These are phyloP conservation scores for Mixornis gularis DNA, from an alignment of 2,113 vertebrate species.

Conservation along the genomic window DNA sequence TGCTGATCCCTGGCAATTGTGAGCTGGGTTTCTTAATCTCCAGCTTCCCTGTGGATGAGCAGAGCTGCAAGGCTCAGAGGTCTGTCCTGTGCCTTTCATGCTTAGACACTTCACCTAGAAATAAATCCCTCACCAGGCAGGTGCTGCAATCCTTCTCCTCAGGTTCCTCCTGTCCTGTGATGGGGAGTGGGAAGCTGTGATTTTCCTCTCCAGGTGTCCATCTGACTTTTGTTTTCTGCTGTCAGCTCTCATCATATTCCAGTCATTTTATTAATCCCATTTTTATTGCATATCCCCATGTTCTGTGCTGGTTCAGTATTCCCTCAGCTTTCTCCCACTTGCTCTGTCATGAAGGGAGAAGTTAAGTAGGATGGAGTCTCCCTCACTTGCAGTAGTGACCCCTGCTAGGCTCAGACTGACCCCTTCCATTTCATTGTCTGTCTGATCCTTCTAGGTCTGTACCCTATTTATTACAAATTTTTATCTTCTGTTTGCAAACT, in stretches of 20 bases:
- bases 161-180: neutral
- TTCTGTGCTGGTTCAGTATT: neutral
- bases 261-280: neutral
- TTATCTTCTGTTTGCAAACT: neutral
- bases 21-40: neutral
- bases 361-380: neutral
- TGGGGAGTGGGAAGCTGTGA: neutral
- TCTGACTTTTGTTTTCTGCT: neutral
- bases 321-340: neutral
- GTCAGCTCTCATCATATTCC: neutral
- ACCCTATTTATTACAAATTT: neutral
- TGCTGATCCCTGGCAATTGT: neutral
- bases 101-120: neutral
- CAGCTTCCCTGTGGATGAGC: fast-evolving
- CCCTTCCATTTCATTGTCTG: neutral
- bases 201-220: neutral
- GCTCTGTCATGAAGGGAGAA: neutral
- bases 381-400: neutral
- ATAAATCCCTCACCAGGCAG: neutral
- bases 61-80: neutral
- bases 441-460: neutral
- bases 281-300: neutral
- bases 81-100: fast-evolving
- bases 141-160: neutral
- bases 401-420: neutral